phyloP scores from a whole-genome alignment of 2,797 vertebrate genomes.

The Etheostoma nigrum region DNA sequence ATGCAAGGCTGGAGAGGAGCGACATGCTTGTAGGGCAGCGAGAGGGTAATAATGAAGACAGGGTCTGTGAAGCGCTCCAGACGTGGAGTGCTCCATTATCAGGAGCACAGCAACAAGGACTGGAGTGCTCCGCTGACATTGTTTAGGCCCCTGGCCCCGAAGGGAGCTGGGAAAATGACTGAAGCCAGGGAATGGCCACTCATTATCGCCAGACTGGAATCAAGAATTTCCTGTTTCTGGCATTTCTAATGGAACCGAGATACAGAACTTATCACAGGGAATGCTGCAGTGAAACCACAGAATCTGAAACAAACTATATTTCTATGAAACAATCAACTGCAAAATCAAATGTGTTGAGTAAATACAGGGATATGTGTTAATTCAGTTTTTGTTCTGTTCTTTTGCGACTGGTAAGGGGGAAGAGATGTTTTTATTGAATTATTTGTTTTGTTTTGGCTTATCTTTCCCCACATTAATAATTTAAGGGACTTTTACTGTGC shows the following conservation, averaged over 20 bases:
- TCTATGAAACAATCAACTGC: no score
- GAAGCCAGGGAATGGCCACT: slow-evolving; percentile 75
- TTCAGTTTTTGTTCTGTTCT: no score
- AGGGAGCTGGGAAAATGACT: slow-evolving; percentile 77
- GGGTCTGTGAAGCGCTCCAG: slow-evolving; percentile 69
- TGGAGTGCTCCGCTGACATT: slow-evolving; percentile 81
- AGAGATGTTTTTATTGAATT: no score
- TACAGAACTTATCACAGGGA: no score
- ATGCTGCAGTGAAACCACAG: no score
- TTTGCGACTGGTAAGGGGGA: no score
- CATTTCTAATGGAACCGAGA: slow-evolving; percentile 31
- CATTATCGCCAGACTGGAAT: slow-evolving; percentile 83
- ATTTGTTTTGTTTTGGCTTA: no score
- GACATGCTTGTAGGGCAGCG: slow-evolving; percentile 63
- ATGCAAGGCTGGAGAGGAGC: slow-evolving; percentile 69
- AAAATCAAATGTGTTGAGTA: no score
- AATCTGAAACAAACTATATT: no score
- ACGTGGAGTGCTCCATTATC: slow-evolving; percentile 80
- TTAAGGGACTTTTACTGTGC: no score
- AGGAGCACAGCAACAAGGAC: slow-evolving; percentile 67
- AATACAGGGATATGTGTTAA: no score
- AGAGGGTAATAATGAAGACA: slow-evolving; percentile 81
- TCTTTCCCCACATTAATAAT: no score
- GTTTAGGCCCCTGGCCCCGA: slow-evolving; percentile 73
- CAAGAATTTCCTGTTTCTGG: slow-evolving; percentile 82